These are phyloP conservation scores for Myotis findleyi DNA, from an alignment of 2,797 vertebrate genomes.

Conservation along the genomic window DNA sequence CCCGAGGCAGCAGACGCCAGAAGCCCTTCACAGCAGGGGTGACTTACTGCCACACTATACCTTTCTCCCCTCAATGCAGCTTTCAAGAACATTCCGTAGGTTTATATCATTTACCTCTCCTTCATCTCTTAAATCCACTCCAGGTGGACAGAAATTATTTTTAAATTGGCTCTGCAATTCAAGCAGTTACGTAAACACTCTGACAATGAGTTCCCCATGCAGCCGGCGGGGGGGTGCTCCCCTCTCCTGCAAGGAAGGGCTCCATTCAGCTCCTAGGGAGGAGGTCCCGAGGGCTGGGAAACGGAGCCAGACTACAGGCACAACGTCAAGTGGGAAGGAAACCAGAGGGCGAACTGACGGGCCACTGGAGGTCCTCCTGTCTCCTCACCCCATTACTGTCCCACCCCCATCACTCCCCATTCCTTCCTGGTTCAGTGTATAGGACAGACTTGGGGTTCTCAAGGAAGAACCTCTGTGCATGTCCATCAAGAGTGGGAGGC, in stretches of 20 bases:
- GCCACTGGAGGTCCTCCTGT: background rate
- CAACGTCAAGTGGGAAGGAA: background rate
- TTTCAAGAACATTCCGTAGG: background rate
- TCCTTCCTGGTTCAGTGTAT: background rate
- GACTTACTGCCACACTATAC: background rate
- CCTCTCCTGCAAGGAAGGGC: background rate
- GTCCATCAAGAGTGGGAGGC: background rate
- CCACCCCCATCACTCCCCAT: background rate
- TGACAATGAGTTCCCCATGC: conserved; percentile 18
- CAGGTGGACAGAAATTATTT: conserved; percentile 76
- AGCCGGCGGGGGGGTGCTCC: background rate
- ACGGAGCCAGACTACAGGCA: background rate
- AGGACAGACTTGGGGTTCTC: background rate
- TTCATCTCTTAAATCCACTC: conserved; percentile 65
- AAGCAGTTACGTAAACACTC: conserved; percentile 28
- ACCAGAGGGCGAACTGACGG: background rate
- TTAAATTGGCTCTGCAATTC: conserved; percentile 58
- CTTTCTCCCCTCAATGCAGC: background rate
- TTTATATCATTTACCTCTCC: conserved; percentile 51
- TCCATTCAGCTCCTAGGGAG: background rate
- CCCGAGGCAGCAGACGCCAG: background rate
- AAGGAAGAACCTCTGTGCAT: background rate
- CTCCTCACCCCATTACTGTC: background rate
- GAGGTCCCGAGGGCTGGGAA: background rate
- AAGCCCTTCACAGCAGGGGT: background rate